A percentile compares a stretch with the other conserved stretches of the same genome.
phyloP scores from a whole-genome alignment of 2,797 vertebrate species.

The Lepus townsendii region DNA sequence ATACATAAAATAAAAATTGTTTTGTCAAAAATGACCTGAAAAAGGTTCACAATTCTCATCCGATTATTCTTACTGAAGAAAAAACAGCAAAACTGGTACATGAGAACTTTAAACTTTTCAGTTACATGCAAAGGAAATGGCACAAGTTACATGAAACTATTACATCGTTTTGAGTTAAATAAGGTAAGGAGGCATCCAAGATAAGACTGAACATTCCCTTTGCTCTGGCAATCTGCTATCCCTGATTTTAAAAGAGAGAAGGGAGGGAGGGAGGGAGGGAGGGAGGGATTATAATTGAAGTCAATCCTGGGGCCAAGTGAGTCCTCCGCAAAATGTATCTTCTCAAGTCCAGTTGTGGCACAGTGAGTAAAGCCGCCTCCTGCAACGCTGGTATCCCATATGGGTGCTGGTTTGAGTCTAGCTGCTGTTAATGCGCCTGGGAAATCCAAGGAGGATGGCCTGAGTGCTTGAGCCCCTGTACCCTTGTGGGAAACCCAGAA shows the following conservation, averaged over 20 bases:
- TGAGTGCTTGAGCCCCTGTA: too few species aligned
- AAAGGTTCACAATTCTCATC: constrained; percentile 52
- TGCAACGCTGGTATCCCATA: too few species aligned
- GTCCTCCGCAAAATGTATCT: not conserved
- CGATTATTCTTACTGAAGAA: constrained; percentile 35
- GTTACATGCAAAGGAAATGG: constrained; percentile 29
- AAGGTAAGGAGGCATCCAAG: constrained; percentile 43
- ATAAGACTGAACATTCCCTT: constrained; percentile 59
- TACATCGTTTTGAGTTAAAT: constrained; percentile 46
- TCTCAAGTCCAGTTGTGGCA: not conserved
- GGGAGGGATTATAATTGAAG: not conserved
- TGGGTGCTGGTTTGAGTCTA: too few species aligned
- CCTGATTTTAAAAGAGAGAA: not conserved
- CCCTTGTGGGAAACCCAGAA: too few species aligned
- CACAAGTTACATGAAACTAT: not conserved
- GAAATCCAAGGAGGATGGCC: too few species aligned
- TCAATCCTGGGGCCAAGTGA: not conserved
- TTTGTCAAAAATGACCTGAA: constrained; percentile 16
- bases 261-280: too few species aligned
- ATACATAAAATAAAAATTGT: not conserved
- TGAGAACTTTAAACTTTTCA: constrained; percentile 56
- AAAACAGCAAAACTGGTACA: constrained; percentile 39
- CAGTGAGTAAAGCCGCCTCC: not conserved
- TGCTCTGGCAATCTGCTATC: not conserved
- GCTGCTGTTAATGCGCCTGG: too few species aligned